Conservation (phyloP, 2,797 vertebrate genomes). For the Xiphophorus birchmanni region DNA sequence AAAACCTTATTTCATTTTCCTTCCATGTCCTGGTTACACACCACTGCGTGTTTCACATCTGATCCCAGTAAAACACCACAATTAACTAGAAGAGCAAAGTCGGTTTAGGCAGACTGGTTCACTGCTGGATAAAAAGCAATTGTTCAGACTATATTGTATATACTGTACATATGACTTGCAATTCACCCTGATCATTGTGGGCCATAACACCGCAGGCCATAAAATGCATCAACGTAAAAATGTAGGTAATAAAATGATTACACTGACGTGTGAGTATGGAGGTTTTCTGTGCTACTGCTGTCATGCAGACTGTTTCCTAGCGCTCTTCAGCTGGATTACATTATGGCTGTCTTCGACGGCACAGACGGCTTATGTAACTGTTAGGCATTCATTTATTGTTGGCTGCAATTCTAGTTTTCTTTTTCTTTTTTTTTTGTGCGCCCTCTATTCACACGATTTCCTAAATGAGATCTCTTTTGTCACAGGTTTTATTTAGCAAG, state of each 20-base stretch:
- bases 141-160: neutral
- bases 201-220: neutral
- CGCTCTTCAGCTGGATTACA: slow-evolving; percentile 12
- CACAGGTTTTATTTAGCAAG: slow-evolving; percentile 12
- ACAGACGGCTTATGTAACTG: neutral
- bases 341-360: slow-evolving; percentile 19
- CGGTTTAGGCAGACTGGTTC: neutral
- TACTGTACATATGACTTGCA: neutral
- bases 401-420: slow-evolving; percentile 2
- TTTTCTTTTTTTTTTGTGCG: too few species aligned
- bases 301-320: neutral
- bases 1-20: neutral
- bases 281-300: neutral
- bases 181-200: neutral
- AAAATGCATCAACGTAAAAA: neutral
- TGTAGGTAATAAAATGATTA: neutral
- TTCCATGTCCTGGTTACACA: neutral
- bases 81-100: neutral
- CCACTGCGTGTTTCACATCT: neutral
- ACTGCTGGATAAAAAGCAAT: neutral
- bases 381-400: neutral
- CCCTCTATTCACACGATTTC: slow-evolving; percentile 14
- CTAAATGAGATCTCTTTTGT: slow-evolving; percentile 31
- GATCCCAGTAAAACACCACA: neutral
- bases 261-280: neutral